Evolutionary conservation across 2,797 vertebrate species (phyloP).

Genomic region (Denticeps clupeoides): DNA sequence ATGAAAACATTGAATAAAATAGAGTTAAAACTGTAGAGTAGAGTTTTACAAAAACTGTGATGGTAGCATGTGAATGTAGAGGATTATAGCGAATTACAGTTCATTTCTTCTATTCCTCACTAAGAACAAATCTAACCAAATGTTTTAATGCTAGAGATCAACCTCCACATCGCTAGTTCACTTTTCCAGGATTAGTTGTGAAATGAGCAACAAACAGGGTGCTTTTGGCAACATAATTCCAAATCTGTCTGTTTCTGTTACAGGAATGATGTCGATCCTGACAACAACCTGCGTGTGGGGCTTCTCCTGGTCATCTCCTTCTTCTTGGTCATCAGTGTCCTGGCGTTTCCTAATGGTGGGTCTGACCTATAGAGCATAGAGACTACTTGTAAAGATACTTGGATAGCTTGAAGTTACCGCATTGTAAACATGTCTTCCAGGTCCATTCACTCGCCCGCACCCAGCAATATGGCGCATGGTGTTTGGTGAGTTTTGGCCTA

Average conservation of each 20-base stretch:
- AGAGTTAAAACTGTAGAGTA: no score
- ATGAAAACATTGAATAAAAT: no score
- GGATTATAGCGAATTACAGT: no score
- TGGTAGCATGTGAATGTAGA: no score
- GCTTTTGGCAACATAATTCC: neutral
- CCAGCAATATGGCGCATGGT: slow-evolving; percentile 88
- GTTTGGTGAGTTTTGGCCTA: slow-evolving; percentile 69
- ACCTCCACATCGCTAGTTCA: no score
- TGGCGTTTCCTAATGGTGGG: slow-evolving; percentile 95
- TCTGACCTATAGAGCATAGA: no score
- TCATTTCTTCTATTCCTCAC: no score
- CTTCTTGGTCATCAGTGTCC: slow-evolving; percentile 87
- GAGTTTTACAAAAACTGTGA: no score
- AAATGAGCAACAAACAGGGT: neutral
- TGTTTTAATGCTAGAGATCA: no score
- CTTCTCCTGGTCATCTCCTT: slow-evolving; percentile 82
- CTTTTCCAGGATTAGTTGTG: no score
- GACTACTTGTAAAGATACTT: no score
- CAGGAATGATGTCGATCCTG: slow-evolving; percentile 78
- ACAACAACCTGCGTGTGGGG: slow-evolving; percentile 84
- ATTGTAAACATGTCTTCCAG: slow-evolving; percentile 41
- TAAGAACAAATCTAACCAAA: no score
- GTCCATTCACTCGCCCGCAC: slow-evolving; percentile 83
- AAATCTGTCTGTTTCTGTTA: slow-evolving; percentile 32
- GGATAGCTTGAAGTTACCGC: slow-evolving; percentile 40